Base-by-base conservation (phyloP, 2,113 vertebrate species). In the Bos indicus region DNA sequence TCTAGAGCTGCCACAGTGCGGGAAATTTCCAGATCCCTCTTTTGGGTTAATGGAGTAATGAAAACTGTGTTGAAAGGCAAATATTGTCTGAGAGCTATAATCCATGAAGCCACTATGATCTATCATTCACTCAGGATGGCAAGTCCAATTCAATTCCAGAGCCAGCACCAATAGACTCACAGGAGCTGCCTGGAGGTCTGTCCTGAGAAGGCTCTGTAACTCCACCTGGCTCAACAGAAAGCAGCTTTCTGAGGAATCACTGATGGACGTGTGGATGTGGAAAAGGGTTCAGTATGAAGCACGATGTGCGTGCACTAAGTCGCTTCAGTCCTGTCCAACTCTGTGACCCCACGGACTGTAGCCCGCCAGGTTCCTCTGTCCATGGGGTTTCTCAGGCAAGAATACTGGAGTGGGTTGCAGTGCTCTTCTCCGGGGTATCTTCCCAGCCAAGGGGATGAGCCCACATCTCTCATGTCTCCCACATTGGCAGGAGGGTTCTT, bases 1-100 rank as follows among this genome's bases (percentile, higher is more conserved):
- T 5, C n/a, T 67, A 48, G 67, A 87, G 89, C 13, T 94, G 56
- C 67, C 91, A 93, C 40, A 93, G 54, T 33, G 46, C 6, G 95
- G 26, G 93, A 98, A 93, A 81, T 64, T 93, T 96, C 93, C 86
- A 95, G 78, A 67, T 64, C 94, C 60, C 46, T 90, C 86, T 80
- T 89, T 48, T 91, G 57, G 80, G 84, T 86, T 96, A 94, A 96
- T 64, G n/a, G 88, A 56, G 33, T 81, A 77, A 96, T 93, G 87
- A 95, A 95, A 93, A 89, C 91, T 80, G 85, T 74, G 82, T 81
- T 94, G 83, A 91, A 97, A 98, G 88, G 82, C 86, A 93, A 83
- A 91, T 56, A 25, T n/a, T 89, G 46, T 91, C 89, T 54, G 64
- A 52, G 59, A 78, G 40, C 84, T 86, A 26, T 48, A 90, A 62